Evolutionary conservation across 2,113 vertebrate species (phyloP).

Genomic region (Acinonyx jubatus): DNA sequence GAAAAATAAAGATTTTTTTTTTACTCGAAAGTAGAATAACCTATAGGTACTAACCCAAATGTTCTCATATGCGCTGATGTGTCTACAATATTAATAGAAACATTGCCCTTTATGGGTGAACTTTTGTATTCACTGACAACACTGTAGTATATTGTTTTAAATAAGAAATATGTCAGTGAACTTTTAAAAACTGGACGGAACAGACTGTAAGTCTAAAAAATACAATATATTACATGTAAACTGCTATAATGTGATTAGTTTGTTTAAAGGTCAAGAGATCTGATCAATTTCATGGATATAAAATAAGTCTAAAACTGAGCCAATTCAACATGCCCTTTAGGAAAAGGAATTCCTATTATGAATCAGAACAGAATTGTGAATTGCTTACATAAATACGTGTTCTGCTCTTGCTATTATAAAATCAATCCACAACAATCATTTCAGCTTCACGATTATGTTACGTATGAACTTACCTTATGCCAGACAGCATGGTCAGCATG

Average conservation of each 20-base stretch:
- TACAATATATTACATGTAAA: neutral
- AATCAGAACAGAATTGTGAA: neutral
- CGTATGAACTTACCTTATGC: slow-evolving; percentile 1
- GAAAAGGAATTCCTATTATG: neutral
- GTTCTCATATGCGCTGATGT: neutral
- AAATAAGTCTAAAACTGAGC: neutral
- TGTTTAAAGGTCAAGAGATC: neutral
- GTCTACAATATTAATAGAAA: neutral
- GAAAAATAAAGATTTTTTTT: neutral
- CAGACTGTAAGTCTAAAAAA: neutral
- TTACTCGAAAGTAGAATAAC: neutral
- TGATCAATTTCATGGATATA: neutral
- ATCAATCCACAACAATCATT: neutral
- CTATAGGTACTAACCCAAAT: neutral
- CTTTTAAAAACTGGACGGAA: neutral
- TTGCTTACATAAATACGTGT: neutral
- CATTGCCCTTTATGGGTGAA: neutral
- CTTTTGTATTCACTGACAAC: neutral
- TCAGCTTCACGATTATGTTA: neutral
- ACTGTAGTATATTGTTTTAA: neutral
- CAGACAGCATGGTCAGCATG: neutral
- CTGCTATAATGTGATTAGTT: neutral
- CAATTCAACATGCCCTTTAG: neutral
- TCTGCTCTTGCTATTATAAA: neutral
- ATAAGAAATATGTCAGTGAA: neutral